These are phyloP conservation scores for Akabosia matsudoensis DNA, from an alignment of 1,140 invertebrate species.

Conservation along the genomic window DNA sequence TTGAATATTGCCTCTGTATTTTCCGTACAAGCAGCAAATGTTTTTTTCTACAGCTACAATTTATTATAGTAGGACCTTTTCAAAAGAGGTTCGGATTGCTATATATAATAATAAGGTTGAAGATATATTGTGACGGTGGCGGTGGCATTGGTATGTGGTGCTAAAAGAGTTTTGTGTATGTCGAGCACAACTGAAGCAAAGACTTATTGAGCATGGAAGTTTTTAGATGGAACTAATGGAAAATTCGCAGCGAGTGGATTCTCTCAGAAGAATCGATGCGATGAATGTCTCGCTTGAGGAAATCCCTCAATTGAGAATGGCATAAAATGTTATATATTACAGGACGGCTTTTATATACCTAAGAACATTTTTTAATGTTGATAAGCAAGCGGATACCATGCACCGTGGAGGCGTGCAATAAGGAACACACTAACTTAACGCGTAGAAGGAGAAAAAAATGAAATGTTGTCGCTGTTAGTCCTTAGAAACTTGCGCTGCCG, in stretches of 20 bases:
- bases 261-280: slow-evolving; percentile 39
- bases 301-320: slow-evolving; percentile 48
- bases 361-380: too few relatives aligned
- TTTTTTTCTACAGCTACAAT: background rate
- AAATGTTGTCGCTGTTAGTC: slow-evolving; percentile 11
- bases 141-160: background rate
- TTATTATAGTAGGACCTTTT: background rate
- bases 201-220: slow-evolving; percentile 20
- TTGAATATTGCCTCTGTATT: background rate
- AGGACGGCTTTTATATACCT: background rate
- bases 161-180: background rate
- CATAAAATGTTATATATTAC: slow-evolving; percentile 13
- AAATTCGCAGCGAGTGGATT: background rate
- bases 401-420: background rate
- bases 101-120: background rate
- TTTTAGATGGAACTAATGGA: slow-evolving; percentile 19
- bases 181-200: background rate
- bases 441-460: background rate
- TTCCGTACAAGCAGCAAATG: background rate
- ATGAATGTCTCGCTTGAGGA: slow-evolving; percentile 49
- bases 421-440: background rate
- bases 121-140: background rate
- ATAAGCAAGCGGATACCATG: too few relatives aligned
- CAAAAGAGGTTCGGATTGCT: background rate
- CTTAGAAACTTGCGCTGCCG: background rate